Conservation (phyloP, 2,797 vertebrate genomes). For the Spatula versicolor region DNA sequence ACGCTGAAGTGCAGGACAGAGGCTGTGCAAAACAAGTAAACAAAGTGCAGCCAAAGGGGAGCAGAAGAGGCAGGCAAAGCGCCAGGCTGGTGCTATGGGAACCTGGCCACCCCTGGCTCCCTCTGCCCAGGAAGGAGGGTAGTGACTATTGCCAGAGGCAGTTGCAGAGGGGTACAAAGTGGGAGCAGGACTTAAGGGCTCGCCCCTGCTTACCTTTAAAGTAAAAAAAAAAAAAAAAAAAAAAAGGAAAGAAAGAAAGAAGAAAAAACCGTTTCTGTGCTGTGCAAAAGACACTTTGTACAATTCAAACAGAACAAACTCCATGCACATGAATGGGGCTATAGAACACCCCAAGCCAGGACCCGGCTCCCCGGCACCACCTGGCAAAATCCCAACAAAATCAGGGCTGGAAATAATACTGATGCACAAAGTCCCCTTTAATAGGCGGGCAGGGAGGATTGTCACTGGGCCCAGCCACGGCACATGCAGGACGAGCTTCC, state of each 20-base stretch:
- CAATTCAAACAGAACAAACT: slow-evolving; percentile 74
- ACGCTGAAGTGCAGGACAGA: neutral
- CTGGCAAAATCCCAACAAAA: slow-evolving; percentile 56
- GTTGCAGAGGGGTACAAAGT: neutral
- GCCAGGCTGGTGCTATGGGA: neutral
- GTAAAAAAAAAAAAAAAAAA: neutral
- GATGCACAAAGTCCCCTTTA: slow-evolving; percentile 64
- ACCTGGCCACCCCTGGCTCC: neutral
- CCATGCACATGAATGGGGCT: slow-evolving; percentile 55
- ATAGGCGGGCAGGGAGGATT: slow-evolving; percentile 55
- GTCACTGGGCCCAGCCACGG: slow-evolving; percentile 47
- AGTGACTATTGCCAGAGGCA: neutral
- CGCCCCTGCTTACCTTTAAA: slow-evolving; percentile 39
- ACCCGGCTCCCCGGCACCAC: neutral
- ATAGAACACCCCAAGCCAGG: neutral
- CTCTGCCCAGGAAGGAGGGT: neutral
- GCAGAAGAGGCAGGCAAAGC: neutral
- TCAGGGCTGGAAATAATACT: slow-evolving; percentile 72
- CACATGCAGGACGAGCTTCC: slow-evolving; percentile 64
- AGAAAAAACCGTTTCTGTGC: slow-evolving; percentile 29
- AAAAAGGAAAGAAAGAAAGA: no score
- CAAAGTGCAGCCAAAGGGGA: slow-evolving; percentile 54
- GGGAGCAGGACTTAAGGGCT: neutral
- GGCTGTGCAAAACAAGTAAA: slow-evolving; percentile 75
- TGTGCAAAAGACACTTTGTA: slow-evolving; percentile 75